Conservation (phyloP, 1,140 invertebrate species). For the Saccostrea cuccullata region DNA sequence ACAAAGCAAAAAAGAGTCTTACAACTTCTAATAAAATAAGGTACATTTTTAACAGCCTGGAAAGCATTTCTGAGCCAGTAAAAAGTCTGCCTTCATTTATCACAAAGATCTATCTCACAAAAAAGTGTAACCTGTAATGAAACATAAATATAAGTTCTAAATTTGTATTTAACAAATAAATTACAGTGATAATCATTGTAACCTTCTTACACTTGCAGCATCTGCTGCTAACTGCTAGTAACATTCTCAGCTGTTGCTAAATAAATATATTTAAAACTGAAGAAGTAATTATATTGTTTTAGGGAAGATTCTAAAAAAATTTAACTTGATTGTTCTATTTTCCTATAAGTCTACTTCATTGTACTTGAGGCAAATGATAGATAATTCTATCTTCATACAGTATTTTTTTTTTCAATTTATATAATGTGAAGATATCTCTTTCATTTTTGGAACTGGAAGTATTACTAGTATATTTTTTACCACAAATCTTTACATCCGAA, state of each 20-base stretch:
- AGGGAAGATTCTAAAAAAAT: not conserved
- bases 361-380: not conserved
- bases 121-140: not conserved
- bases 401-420: no score
- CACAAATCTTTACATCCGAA: no score
- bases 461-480: no score
- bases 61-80: not conserved
- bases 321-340: not conserved
- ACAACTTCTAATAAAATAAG: not conserved
- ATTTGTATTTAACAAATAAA: constrained; percentile 27
- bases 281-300: not conserved
- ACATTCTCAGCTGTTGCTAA: not conserved
- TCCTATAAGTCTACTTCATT: not conserved
- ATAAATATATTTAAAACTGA: not conserved
- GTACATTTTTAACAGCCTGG: not conserved
- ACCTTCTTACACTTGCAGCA: constrained; percentile 25
- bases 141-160: constrained; percentile 9
- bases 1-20: not conserved
- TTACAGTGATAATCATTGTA: not conserved
- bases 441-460: no score
- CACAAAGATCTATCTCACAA: not conserved
- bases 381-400: no score
- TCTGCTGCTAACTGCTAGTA: not conserved
- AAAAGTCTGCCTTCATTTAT: not conserved
- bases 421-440: no score